Base-by-base conservation (phyloP, 2,888 invertebrate species). In the Panopea generosa region DNA sequence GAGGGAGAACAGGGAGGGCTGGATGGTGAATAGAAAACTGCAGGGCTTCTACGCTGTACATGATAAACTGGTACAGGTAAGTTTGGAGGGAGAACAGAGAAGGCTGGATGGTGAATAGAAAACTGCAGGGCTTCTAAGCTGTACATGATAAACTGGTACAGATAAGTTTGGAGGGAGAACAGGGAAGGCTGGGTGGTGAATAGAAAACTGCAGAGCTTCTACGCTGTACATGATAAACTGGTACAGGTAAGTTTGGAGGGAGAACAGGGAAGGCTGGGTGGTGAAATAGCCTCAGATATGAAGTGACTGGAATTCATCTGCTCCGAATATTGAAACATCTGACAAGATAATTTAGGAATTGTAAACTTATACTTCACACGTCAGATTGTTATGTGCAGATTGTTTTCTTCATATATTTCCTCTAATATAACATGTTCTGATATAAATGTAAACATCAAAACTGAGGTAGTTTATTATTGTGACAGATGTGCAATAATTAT, bases 211-310 rank as follows among this genome's bases (percentile, higher is more conserved):
- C 93, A 93, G 24, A 94, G 95, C 75, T 96, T 96, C 86, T 94
- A 96, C 94, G 96, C 96, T 75, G 93, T 97, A 67, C 96, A 97
- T 93, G 94, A 96, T 89, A 97, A 97, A 93, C 93, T 97, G 84
- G 94, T 91, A 71, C 92, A 90, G 87, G 92, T 91, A 60, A 65
- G 65, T n/a, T n/a, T n/a, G n/a, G n/a, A n/a, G n/a, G n/a, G n/a
- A n/a, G n/a, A n/a, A n/a, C n/a, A n/a, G n/a, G n/a, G n/a, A n/a
- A n/a, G n/a, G n/a, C n/a, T n/a, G n/a, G n/a, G n/a, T n/a, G n/a
- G n/a, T n/a, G n/a, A n/a, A n/a, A n/a, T n/a, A n/a, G n/a, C n/a
- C n/a, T n/a, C n/a, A n/a, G n/a, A n/a, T n/a, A n/a, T n/a, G n/a
- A n/a, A n/a, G n/a, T n/a, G n/a, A n/a, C n/a, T n/a, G n/a, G n/a